Base-by-base conservation (phyloP, 2,113 vertebrate genomes). In the Cathartes aura region DNA sequence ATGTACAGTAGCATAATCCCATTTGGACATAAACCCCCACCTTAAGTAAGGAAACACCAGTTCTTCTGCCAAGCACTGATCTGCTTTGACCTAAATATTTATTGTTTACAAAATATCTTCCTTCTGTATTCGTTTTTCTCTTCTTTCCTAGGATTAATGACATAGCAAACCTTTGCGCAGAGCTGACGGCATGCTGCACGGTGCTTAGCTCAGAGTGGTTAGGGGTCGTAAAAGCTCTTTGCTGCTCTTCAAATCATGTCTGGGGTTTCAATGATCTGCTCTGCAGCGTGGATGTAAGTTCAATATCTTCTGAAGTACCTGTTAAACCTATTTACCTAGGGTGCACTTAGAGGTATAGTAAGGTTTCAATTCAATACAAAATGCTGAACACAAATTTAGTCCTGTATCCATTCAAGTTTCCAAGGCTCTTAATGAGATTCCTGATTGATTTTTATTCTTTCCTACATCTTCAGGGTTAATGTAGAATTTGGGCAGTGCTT, bases 211-310 rank as follows among this genome's bases (percentile, higher is more conserved):
- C 98, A 0, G 98, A 98, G 58, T 98, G 98, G 97, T 55, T 98
- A 83, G 98, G 98, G 10, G 97, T 98, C 1, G 45, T 98, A 17
- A 98, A 98, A 91, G 98, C 98, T 60, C 98, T 98, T 15, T 98
- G 98, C 72, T 99, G 98, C 81, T 98, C 98, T 36, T 98, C 98
- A 29, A 98, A 98, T 81, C 98, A 97, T 1, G 97, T 98, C 74
- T 99, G 98, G 98, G 98, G 98, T 15, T 98, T 98, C 95, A 98
- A 95, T 38, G 97, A 98, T 67, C 98, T 98, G 9, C 98, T 98
- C 82, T 99, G 98, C 97, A 98, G 97, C 4, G 98, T 98, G 58
- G 98, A 98, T 95, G 98, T 98, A 92, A 98, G 98, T 98, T 84
- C 40, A 32, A 2, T 15, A 1, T 47, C 43, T 66, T 29, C 55